phyloP scores from a whole-genome alignment of 2,113 vertebrate species.

The Phyllostomus discolor region DNA sequence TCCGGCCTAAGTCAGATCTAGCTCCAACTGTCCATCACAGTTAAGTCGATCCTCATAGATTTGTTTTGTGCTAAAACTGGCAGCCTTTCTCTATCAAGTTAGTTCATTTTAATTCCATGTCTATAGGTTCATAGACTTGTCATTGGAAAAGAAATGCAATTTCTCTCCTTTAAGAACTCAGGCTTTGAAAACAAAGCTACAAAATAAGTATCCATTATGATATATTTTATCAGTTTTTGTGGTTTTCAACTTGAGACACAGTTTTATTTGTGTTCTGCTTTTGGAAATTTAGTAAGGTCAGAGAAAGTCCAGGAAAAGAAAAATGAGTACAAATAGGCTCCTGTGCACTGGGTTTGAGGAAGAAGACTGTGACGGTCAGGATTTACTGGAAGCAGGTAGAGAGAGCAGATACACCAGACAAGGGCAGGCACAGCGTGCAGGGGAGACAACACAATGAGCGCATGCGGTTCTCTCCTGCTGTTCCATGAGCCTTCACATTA shows the following conservation, averaged over 20 bases:
- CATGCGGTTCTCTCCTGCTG: fast-evolving
- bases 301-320: background rate
- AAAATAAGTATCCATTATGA: background rate
- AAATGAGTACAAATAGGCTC: background rate
- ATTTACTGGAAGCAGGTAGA: background rate
- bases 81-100: background rate
- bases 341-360: background rate
- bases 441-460: fast-evolving
- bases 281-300: background rate
- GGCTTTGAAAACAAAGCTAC: background rate
- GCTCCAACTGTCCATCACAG: background rate
- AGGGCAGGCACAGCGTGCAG: fast-evolving
- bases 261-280: background rate
- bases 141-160: background rate
- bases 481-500: fast-evolving
- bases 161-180: background rate
- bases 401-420: too few relatives aligned
- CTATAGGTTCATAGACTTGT: background rate
- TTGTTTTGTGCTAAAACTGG: background rate
- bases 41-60: background rate
- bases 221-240: background rate
- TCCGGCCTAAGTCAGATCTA: background rate
- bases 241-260: background rate
- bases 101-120: background rate
- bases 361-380: background rate